Percentiles rank a stretch among this genome's conserved stretches.
These are phyloP conservation scores for Egretta garzetta DNA, from an alignment of 2,113 vertebrate species.

Conservation along the genomic window DNA sequence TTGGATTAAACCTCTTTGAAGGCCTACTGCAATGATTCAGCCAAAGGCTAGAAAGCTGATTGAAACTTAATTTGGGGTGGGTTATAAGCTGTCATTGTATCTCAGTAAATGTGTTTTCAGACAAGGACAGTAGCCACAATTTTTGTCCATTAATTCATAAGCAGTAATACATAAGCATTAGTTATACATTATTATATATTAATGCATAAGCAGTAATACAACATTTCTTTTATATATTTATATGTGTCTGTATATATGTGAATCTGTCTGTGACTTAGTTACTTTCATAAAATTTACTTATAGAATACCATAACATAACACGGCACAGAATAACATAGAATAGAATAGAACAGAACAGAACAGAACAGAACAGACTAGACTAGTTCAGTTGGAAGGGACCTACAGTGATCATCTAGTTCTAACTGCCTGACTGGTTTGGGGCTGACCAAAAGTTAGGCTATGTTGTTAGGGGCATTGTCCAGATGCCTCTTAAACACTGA, in stretches of 20 bases:
- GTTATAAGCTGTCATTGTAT: neutral
- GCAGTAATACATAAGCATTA: neutral
- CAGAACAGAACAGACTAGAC: neutral
- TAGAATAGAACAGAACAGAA: neutral
- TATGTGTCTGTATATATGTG: rapidly evolving
- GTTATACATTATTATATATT: neutral
- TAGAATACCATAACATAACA: neutral
- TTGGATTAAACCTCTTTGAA: neutral
- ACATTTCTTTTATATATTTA: neutral
- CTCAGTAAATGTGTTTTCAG: neutral
- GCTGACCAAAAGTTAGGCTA: too few relatives aligned
- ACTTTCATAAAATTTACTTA: neutral
- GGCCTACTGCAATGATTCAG: neutral
- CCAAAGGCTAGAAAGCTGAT: neutral
- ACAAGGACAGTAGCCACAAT: neutral
- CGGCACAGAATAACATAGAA: neutral
- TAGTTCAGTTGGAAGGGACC: neutral
- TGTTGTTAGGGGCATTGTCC: neutral
- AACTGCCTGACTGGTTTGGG: neutral
- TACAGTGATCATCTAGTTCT: rapidly evolving
- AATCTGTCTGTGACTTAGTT: neutral
- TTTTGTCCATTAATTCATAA: neutral
- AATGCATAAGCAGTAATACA: neutral
- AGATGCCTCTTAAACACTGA: neutral
- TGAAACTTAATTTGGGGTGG: neutral